These are phyloP conservation scores for Salmo trutta DNA, from an alignment of 2,797 vertebrate genomes.

Conservation along the genomic window DNA sequence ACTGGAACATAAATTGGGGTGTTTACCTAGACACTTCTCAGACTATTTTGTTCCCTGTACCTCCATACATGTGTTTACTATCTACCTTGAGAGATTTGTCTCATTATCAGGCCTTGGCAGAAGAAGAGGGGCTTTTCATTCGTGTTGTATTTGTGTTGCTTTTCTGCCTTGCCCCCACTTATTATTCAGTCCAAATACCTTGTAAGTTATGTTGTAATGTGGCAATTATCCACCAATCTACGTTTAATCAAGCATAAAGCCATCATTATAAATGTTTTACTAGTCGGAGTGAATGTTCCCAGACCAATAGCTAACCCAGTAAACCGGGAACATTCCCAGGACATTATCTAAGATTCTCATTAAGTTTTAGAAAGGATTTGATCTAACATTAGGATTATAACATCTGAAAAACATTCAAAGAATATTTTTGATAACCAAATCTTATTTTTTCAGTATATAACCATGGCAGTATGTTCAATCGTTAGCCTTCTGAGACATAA, in stretches of 20 bases:
- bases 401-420: too few relatives aligned
- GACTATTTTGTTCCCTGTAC: not conserved
- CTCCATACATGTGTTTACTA: constrained; percentile 37
- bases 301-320: constrained; percentile 44
- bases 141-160: constrained; percentile 35
- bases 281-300: constrained; percentile 57
- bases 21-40: not conserved
- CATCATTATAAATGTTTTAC: constrained; percentile 62
- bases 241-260: constrained; percentile 66
- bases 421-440: too few relatives aligned
- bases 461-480: too few relatives aligned
- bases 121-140: constrained; percentile 47
- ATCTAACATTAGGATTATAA: too few relatives aligned
- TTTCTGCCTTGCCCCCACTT: constrained; percentile 24
- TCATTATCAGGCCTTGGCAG: constrained; percentile 58
- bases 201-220: constrained; percentile 66
- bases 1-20: not conserved
- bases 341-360: constrained; percentile 25
- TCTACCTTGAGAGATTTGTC: constrained; percentile 45
- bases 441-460: too few relatives aligned
- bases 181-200: constrained; percentile 46
- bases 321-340: constrained; percentile 55
- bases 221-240: constrained; percentile 69
- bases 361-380: too few relatives aligned
- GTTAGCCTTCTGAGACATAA: too few relatives aligned